Conservation (phyloP, 1,140 invertebrate species). For the Temnothorax longispinosus region DNA sequence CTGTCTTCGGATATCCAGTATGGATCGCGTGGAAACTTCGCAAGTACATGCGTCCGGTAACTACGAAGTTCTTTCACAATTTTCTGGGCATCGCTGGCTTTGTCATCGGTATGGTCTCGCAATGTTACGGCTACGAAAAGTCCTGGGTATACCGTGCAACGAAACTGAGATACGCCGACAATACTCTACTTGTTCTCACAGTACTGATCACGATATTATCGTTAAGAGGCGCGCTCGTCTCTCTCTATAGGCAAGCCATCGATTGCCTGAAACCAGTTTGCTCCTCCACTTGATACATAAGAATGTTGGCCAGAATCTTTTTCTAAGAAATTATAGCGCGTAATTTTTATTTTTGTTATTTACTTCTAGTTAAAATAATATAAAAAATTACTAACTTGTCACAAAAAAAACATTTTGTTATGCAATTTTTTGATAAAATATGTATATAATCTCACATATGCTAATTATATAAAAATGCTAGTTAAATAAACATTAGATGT, state of each 20-base stretch:
- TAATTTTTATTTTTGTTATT: background rate
- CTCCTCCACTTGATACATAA: background rate
- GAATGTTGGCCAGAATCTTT: background rate
- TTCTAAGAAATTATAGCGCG: background rate
- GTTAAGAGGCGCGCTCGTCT: slow-evolving; percentile 65
- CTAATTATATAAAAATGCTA: background rate
- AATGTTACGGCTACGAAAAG: slow-evolving; percentile 74
- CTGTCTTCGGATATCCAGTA: slow-evolving; percentile 72
- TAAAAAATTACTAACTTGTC: background rate
- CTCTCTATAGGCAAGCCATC: slow-evolving; percentile 65
- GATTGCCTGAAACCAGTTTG: slow-evolving; percentile 34
- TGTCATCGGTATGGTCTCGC: slow-evolving; percentile 75
- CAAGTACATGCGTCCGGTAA: slow-evolving; percentile 72
- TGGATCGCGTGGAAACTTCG: slow-evolving; percentile 74
- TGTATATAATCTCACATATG: background rate
- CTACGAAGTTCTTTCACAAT: slow-evolving; percentile 78
- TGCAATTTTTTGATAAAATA: background rate
- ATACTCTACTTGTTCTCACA: slow-evolving; percentile 63
- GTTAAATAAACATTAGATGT: background rate
- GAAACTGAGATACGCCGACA: background rate
- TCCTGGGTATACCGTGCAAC: slow-evolving; percentile 55
- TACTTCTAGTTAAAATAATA: background rate
- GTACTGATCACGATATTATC: slow-evolving; percentile 70
- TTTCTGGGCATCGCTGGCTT: slow-evolving; percentile 78
- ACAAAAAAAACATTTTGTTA: background rate